phyloP scores from a whole-genome alignment of 2,113 vertebrate species.

The Sakesphorus luctuosus region DNA sequence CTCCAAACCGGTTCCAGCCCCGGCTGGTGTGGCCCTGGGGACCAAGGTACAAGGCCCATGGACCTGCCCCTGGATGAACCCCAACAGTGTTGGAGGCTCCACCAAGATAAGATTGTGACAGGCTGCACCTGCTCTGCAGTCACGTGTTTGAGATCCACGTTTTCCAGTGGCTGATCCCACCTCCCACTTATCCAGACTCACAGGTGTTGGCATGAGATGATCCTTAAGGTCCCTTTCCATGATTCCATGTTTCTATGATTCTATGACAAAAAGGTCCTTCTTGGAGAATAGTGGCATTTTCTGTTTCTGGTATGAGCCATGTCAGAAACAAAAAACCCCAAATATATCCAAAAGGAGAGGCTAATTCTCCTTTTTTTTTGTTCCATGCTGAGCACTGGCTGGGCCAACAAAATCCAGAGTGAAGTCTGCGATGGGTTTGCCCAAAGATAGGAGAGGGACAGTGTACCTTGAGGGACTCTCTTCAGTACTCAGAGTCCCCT shows the following conservation, averaged over 20 bases:
- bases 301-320: background rate
- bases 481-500: background rate
- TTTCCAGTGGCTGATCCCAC: background rate
- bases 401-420: background rate
- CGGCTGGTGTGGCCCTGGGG: background rate
- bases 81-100: background rate
- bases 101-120: background rate
- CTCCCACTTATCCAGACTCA: background rate
- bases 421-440: background rate
- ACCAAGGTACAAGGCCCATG: slow-evolving; percentile 7
- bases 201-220: background rate
- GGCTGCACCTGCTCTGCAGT: background rate
- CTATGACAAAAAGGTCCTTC: background rate
- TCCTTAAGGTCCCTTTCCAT: background rate
- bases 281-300: background rate
- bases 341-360: background rate
- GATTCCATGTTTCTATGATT: background rate
- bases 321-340: background rate
- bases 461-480: background rate
- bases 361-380: background rate
- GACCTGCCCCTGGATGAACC: background rate
- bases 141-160: background rate
- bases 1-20: background rate
- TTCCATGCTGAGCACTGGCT: background rate
- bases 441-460: background rate